Percentiles rank a stretch among this genome's conserved stretches.
Evolutionary conservation across 2,888 invertebrate genomes (phyloP).

Genomic region (Erannis defoliaria): DNA sequence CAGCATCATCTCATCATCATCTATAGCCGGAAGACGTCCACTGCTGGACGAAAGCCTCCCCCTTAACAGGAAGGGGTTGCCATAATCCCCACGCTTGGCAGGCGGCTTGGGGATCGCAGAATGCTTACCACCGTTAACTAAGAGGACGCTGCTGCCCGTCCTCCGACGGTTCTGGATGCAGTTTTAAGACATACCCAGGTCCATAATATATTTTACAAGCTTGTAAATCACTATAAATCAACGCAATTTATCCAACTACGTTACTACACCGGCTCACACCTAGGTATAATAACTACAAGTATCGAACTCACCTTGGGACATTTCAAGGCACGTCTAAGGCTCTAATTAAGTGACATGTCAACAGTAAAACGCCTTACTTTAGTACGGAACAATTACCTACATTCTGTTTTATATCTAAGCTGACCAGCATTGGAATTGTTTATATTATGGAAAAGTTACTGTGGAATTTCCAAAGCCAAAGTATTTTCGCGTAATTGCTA

Average conservation of each 20-base stretch:
- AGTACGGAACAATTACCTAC: slow-evolving; percentile 52
- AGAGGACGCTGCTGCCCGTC: too few species aligned
- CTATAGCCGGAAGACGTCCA: too few species aligned
- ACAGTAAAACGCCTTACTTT: slow-evolving; percentile 71
- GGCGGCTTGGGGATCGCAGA: too few species aligned
- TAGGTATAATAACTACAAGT: slow-evolving; percentile 7
- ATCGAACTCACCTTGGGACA: slow-evolving; percentile 11
- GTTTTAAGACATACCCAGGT: too few species aligned
- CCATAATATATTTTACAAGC: too few species aligned
- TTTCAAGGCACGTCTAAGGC: slow-evolving; percentile 55
- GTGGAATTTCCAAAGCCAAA: not conserved
- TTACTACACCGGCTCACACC: slow-evolving; percentile 7
- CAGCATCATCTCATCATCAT: too few species aligned
- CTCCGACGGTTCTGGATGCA: too few species aligned
- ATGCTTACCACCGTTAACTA: too few species aligned
- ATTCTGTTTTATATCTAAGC: slow-evolving; percentile 58
- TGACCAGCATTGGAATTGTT: slow-evolving; percentile 71
- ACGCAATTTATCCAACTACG: slow-evolving; percentile 6
- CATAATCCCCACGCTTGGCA: too few species aligned
- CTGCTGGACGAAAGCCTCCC: too few species aligned
- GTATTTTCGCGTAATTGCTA: not conserved
- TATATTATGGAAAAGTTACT: slow-evolving; percentile 30
- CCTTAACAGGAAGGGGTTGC: too few species aligned
- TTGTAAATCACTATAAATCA: not conserved
- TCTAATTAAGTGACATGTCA: slow-evolving; percentile 70